phyloP scores from a whole-genome alignment of 1,140 invertebrate species.

The Phortica variegata region DNA sequence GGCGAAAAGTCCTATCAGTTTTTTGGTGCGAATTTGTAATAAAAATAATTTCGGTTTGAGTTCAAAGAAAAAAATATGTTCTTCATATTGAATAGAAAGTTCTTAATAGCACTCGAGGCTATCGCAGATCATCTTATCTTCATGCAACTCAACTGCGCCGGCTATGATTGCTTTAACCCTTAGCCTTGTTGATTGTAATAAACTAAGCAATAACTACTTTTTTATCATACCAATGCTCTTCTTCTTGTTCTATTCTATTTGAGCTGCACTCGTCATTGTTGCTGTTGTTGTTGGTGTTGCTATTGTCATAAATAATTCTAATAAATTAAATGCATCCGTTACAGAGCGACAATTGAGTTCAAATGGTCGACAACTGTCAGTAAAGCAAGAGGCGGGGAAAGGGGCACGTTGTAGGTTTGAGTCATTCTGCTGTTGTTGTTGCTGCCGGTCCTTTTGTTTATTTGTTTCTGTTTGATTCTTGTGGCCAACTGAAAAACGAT shows the following conservation, averaged over 20 bases:
- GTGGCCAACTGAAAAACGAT: conserved; percentile 22
- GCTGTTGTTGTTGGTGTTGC: neutral
- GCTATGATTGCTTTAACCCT: too few relatives aligned
- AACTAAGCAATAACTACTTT: conserved; percentile 54
- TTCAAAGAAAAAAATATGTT: too few relatives aligned
- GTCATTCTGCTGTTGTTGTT: conserved; percentile 12
- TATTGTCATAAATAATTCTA: conserved; percentile 53
- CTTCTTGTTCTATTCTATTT: neutral
- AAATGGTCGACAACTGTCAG: neutral
- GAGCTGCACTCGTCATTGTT: too few relatives aligned
- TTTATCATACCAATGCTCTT: conserved; percentile 35
- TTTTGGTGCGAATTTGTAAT: neutral
- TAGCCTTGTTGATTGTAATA: conserved; percentile 35
- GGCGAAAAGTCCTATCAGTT: neutral
- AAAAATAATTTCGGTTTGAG: conserved; percentile 41
- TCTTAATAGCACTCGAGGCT: too few relatives aligned
- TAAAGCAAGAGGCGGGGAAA: too few relatives aligned
- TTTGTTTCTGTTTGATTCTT: conserved; percentile 15
- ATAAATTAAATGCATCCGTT: conserved; percentile 56
- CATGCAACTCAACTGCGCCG: too few relatives aligned
- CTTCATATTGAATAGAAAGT: too few relatives aligned
- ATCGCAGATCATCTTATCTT: too few relatives aligned
- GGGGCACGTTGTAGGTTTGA: conserved; percentile 12
- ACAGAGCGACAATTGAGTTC: conserved; percentile 25
- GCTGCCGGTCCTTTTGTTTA: neutral